phyloP scores from a whole-genome alignment of 2,797 vertebrate genomes.

The Brachyrhaphis roseni region DNA sequence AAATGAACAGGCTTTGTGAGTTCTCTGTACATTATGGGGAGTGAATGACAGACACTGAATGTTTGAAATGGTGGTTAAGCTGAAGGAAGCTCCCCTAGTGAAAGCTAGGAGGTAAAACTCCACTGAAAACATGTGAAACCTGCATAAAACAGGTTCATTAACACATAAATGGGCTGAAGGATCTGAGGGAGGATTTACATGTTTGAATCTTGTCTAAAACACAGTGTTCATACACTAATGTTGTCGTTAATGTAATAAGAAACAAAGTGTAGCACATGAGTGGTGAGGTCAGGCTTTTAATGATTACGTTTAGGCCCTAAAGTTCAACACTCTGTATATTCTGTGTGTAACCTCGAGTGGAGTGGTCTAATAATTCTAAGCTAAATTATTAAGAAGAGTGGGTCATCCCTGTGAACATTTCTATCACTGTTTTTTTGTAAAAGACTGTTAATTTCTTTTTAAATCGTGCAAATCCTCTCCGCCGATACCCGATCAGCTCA shows the following conservation, averaged over 20 bases:
- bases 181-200: background rate
- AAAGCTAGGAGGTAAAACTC: background rate
- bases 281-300: background rate
- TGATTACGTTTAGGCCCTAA: background rate
- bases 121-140: background rate
- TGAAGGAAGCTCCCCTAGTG: background rate
- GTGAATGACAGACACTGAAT: constrained; percentile 14
- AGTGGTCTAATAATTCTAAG: background rate
- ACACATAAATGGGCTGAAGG: background rate
- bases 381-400: background rate
- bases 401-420: too few species aligned
- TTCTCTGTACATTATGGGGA: constrained; percentile 23
- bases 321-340: background rate
- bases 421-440: background rate
- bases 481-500: too few species aligned
- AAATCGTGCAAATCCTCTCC: background rate
- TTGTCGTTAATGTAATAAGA: background rate
- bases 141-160: background rate
- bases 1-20: constrained; percentile 24
- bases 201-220: background rate
- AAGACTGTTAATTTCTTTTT: background rate
- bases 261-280: background rate
- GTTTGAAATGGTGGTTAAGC: background rate
- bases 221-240: background rate
- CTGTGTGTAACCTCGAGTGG: background rate